A percentile compares a stretch with the other conserved stretches of the same genome.
Evolutionary conservation across 2,888 invertebrate genomes (phyloP).

Genomic region (Glomeris marginata): DNA sequence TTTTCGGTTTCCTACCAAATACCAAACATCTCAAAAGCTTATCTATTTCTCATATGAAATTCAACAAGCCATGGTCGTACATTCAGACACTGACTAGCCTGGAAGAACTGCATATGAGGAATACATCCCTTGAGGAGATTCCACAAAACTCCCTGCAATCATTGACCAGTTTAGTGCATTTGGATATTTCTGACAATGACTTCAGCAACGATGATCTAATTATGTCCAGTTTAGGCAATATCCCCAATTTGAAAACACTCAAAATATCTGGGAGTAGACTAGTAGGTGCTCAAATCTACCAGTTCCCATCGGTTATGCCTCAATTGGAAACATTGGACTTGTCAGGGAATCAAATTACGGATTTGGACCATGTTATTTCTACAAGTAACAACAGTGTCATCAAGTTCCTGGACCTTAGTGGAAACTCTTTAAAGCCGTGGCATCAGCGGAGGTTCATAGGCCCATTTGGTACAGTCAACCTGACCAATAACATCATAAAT

Average conservation of each 20-base stretch:
- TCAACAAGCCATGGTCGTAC: neutral
- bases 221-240: too few relatives aligned
- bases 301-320: too few relatives aligned
- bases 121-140: neutral
- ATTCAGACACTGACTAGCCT: neutral
- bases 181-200: constrained; percentile 2
- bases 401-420: constrained; percentile 1
- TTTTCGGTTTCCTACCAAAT: neutral
- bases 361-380: neutral
- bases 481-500: constrained; percentile 4
- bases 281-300: too few relatives aligned
- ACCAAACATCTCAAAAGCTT: neutral
- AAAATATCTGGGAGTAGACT: too few relatives aligned
- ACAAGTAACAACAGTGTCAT: neutral
- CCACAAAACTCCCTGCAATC: neutral
- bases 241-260: too few relatives aligned
- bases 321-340: neutral
- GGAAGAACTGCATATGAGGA: too few relatives aligned
- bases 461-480: neutral
- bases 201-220: neutral
- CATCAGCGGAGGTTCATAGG: neutral
- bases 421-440: neutral
- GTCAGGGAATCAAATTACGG: neutral
- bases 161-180: neutral
- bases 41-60: neutral